Conservation (phyloP, 2,113 vertebrate genomes). For the Upupa epops region DNA sequence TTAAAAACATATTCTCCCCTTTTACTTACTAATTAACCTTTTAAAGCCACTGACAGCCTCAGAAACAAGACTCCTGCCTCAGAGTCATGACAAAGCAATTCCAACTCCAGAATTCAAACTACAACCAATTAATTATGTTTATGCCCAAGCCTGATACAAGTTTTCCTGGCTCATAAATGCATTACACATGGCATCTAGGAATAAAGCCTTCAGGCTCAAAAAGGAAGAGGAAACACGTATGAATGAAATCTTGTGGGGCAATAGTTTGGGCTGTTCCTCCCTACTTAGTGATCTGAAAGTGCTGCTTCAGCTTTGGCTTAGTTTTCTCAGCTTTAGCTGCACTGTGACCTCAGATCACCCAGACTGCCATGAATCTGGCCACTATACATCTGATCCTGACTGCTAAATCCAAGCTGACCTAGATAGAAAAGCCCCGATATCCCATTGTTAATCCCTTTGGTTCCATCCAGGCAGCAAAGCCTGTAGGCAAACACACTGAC, state of each 20-base stretch:
- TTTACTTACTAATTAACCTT: background rate
- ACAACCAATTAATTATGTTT: background rate
- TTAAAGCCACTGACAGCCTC: background rate
- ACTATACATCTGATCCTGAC: constrained; percentile 20
- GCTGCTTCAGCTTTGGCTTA: background rate
- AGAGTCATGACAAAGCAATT: background rate
- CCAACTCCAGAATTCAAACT: background rate
- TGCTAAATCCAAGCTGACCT: constrained; percentile 16
- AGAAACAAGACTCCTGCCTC: background rate
- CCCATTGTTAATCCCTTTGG: background rate
- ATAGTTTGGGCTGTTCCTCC: background rate
- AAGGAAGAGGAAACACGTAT: background rate
- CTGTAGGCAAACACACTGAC: background rate
- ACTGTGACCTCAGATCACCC: constrained; percentile 18
- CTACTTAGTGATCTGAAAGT: background rate
- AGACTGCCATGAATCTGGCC: constrained; percentile 12
- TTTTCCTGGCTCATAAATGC: background rate
- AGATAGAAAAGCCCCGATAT: constrained; percentile 13
- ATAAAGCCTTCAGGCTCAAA: background rate
- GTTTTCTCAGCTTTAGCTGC: constrained; percentile 28
- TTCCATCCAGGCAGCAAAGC: background rate
- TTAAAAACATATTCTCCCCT: background rate
- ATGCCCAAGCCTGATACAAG: background rate
- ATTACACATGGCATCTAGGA: background rate
- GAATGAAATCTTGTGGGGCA: background rate